Base-by-base conservation (phyloP, 2,113 vertebrate genomes). In the Sander vitreus region DNA sequence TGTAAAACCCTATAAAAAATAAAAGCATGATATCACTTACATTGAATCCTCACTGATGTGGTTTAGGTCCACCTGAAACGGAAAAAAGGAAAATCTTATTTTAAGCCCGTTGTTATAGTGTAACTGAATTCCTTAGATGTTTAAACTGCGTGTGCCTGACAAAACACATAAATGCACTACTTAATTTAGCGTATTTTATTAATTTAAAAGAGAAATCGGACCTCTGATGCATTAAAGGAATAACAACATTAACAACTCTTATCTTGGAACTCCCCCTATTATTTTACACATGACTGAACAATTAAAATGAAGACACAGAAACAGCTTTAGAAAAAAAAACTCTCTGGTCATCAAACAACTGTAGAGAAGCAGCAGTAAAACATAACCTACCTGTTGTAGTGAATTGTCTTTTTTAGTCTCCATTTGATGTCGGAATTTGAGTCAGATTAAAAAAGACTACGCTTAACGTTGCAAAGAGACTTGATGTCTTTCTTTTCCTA, bases 1-100 rank as follows among this genome's bases (percentile, higher is more conserved):
- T 48, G 19, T 19, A 47, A 57, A 60, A 10, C 48, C 48, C 0
- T 10, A 36, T n/a, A 15, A 30, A 43, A 62, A 43, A 62, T 60
- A 45, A 60, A 63, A 25, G 19, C 2, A 25, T 3, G 2, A 9
- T 39, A 58, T 57, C 36, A 88, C 91, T 90, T 84, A 92, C 91
- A 1, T 2, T 50, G 50, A 19, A 55, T 82, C 66, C 2, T 68
- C 54, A 54, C 7, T 30, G 2, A 18, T 2, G 6, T 33, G 10
- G 16, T 62, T 48, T 3, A 62, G 23, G 6, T 76, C 51, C 74
- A 85, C 47, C 91, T 92, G 55, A 54, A 65, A 72, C 2, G 6
- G 55, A 19, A 33, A 1, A n/a, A 30, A 57, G 33, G 33, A 10
- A 51, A 5, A 18, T 27, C 1, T 18, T 5, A 71, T 4, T 51